A percentile compares a stretch with the other conserved stretches of the same genome.
Evolutionary conservation across 1,140 invertebrate species (phyloP).

Genomic region (Nephila pilipes): DNA sequence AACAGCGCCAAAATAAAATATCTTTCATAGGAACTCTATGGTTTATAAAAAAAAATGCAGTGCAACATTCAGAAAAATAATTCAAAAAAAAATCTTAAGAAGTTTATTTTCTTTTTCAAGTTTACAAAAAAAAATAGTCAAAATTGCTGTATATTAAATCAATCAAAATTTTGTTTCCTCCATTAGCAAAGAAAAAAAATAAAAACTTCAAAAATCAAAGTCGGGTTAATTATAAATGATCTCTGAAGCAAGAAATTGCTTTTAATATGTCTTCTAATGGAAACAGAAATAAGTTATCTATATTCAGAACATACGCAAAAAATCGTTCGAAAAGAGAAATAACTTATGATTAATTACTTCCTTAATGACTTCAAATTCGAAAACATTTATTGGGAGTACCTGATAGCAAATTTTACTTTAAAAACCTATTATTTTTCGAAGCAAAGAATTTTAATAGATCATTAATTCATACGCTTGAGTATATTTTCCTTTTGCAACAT

Average conservation of each 20-base stretch:
- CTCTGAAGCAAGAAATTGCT: not conserved
- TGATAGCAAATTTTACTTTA: not conserved
- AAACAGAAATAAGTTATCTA: not conserved
- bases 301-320: not conserved
- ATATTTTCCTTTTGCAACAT: not conserved
- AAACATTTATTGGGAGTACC: not conserved
- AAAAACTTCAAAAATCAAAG: not conserved
- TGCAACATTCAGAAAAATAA: no score
- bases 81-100: no score
- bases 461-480: not conserved
- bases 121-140: no score
- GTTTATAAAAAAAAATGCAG: no score
- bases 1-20: no score
- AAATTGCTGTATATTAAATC: no score
- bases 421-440: not conserved
- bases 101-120: no score
- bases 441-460: not conserved
- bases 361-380: not conserved
- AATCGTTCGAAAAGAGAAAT: not conserved
- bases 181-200: no score
- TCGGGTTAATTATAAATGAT: not conserved
- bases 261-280: not conserved
- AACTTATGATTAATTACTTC: not conserved
- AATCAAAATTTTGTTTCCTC: no score
- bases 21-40: no score